Conservation (phyloP, 2,888 invertebrate genomes). For the Eupelmus urozonus region DNA sequence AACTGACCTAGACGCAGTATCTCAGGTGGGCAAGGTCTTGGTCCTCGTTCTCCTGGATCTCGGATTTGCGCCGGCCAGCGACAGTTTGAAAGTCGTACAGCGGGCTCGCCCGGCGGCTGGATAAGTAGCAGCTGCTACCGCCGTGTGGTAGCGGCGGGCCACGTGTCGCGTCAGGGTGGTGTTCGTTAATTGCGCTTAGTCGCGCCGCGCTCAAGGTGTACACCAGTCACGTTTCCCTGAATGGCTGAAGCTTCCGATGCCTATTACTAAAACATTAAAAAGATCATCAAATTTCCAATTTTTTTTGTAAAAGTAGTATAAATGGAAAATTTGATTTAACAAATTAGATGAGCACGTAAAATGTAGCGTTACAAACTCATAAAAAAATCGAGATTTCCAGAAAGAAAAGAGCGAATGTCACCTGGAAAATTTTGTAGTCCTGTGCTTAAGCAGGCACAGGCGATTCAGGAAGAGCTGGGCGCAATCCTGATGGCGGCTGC, state of each 20-base stretch:
- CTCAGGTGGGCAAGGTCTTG: conserved; percentile 74
- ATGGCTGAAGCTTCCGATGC: conserved; percentile 97
- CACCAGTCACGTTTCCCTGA: conserved; percentile 96
- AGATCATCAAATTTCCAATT: background rate
- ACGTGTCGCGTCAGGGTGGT: conserved; percentile 76
- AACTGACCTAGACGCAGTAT: conserved; percentile 10
- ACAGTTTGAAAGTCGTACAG: conserved; percentile 72
- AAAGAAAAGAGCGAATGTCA: conserved; percentile 41
- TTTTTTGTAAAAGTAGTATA: background rate
- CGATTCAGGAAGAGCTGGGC: conserved; percentile 75
- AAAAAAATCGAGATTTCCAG: no score
- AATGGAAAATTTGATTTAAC: background rate
- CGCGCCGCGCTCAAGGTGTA: conserved; percentile 72
- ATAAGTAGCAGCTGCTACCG: conserved; percentile 61
- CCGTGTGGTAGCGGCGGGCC: conserved; percentile 69
- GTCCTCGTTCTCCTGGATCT: conserved; percentile 71
- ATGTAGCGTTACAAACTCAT: no score
- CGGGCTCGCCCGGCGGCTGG: conserved; percentile 64
- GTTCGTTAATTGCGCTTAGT: conserved; percentile 72
- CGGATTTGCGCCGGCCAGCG: conserved; percentile 67
- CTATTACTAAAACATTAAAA: conserved; percentile 83
- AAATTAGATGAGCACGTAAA: background rate
- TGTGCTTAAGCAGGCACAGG: conserved; percentile 78
- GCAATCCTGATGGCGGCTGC: conserved; percentile 72
- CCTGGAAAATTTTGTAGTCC: conserved; percentile 95